A percentile compares a stretch with the other conserved stretches of the same genome.
phyloP scores from a whole-genome alignment of 2,888 invertebrate species.

The Drosophila stalkeri region DNA sequence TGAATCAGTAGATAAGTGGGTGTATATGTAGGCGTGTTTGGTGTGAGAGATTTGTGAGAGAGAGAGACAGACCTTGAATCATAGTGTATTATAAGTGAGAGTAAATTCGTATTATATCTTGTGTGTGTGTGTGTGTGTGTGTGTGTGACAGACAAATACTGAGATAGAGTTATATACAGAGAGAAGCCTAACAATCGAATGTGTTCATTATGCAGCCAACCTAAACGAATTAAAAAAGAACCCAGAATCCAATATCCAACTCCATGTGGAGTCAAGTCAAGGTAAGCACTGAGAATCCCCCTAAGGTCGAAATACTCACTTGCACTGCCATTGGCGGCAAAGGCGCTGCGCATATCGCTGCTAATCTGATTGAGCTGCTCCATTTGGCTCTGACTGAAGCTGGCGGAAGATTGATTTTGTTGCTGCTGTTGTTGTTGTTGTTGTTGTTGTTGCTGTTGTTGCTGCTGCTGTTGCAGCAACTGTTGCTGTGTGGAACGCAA shows the following conservation, averaged over 20 bases:
- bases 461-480: conserved; percentile 65
- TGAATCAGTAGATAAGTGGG: conserved; percentile 5
- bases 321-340: conserved; percentile 82
- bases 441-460: conserved; percentile 54
- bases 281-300: background rate
- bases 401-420: conserved; percentile 60
- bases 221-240: conserved; percentile 27
- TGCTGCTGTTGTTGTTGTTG: conserved; percentile 57
- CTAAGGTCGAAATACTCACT: conserved; percentile 76
- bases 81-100: conserved; percentile 16
- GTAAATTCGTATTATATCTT: conserved; percentile 20
- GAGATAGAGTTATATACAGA: too few species aligned
- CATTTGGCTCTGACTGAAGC: conserved; percentile 79
- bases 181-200: conserved; percentile 28
- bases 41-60: conserved; percentile 5
- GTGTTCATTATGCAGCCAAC: conserved; percentile 20
- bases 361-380: conserved; percentile 80
- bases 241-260: background rate
- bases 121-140: background rate
- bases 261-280: background rate
- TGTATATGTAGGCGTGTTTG: conserved; percentile 22
- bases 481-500: conserved; percentile 58
- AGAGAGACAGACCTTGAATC: conserved; percentile 1
- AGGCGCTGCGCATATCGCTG: conserved; percentile 81
- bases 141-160: conserved; percentile 1